These are phyloP conservation scores for Pipa parva DNA, from an alignment of 2,113 vertebrate species.

Conservation along the genomic window DNA sequence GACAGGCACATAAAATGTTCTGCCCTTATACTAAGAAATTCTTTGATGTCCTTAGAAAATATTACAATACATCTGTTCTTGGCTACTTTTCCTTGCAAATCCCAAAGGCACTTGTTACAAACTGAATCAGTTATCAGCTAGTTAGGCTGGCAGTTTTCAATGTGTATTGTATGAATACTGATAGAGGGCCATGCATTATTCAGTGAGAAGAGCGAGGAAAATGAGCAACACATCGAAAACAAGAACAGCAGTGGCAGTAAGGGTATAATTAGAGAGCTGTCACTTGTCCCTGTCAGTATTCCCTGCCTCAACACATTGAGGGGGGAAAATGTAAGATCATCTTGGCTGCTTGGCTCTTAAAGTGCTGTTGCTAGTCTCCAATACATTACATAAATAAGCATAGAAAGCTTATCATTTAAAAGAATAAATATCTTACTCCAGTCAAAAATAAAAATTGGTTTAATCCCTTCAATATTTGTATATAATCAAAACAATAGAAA, in stretches of 20 bases:
- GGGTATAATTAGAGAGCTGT: slow-evolving; percentile 98
- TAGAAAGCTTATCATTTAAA: slow-evolving; percentile 24
- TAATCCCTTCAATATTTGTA: background rate
- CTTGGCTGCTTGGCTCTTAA: slow-evolving; percentile 59
- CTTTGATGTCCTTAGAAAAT: slow-evolving; percentile 32
- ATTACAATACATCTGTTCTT: slow-evolving; percentile 65
- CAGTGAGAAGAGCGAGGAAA: slow-evolving; percentile 80
- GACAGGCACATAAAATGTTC: background rate
- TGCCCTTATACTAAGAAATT: slow-evolving; percentile 19
- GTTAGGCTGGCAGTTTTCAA: slow-evolving; percentile 74
- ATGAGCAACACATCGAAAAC: slow-evolving; percentile 90
- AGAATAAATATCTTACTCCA: slow-evolving; percentile 20
- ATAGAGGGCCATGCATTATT: slow-evolving; percentile 81
- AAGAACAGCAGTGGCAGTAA: slow-evolving; percentile 93
- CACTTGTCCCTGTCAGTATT: slow-evolving; percentile 97
- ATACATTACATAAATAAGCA: slow-evolving; percentile 52
- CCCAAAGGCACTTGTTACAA: slow-evolving; percentile 75
- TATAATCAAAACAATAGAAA: background rate
- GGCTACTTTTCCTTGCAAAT: slow-evolving; percentile 74
- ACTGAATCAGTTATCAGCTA: slow-evolving; percentile 81
- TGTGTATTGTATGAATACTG: slow-evolving; percentile 71
- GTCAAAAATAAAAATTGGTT: slow-evolving; percentile 6
- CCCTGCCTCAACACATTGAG: slow-evolving; percentile 85
- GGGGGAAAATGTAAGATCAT: slow-evolving; percentile 57
- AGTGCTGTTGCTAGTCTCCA: slow-evolving; percentile 67